A percentile compares a stretch with the other conserved stretches of the same genome.
phyloP scores from a whole-genome alignment of 2,888 invertebrate species.

The Calameuta idolon region DNA sequence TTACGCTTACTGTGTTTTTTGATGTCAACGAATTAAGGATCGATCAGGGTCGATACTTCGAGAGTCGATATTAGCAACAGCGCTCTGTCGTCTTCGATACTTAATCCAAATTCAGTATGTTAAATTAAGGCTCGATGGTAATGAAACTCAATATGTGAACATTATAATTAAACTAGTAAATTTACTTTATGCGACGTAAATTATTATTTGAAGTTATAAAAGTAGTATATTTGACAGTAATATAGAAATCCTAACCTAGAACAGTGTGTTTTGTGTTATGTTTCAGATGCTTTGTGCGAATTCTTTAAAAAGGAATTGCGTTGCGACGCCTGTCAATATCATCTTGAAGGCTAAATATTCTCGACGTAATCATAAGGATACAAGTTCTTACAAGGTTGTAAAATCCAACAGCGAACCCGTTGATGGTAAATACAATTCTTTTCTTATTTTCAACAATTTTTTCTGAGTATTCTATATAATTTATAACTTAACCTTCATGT shows the following conservation, averaged over 20 bases:
- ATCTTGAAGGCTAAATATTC: slow-evolving; percentile 54
- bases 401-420: slow-evolving; percentile 48
- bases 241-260: background rate
- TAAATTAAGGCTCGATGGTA: slow-evolving; percentile 18
- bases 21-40: background rate
- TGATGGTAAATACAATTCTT: slow-evolving; percentile 39
- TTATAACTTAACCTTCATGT: background rate
- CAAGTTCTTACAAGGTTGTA: slow-evolving; percentile 52
- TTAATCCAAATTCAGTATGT: slow-evolving; percentile 27
- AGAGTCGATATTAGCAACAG: slow-evolving; percentile 10
- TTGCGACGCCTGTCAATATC: slow-evolving; percentile 40
- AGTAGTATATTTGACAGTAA: background rate
- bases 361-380: slow-evolving; percentile 57
- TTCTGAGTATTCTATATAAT: background rate
- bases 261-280: background rate
- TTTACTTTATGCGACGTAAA: background rate
- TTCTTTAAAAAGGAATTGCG: slow-evolving; percentile 49
- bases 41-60: slow-evolving; percentile 9
- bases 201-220: background rate
- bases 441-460: background rate
- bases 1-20: background rate
- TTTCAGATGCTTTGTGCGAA: slow-evolving; percentile 61
- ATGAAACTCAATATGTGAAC: slow-evolving; percentile 14
- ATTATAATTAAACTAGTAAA: background rate
- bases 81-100: slow-evolving; percentile 18